These are phyloP conservation scores for Betta splendens DNA, from an alignment of 2,797 vertebrate species.

Conservation along the genomic window DNA sequence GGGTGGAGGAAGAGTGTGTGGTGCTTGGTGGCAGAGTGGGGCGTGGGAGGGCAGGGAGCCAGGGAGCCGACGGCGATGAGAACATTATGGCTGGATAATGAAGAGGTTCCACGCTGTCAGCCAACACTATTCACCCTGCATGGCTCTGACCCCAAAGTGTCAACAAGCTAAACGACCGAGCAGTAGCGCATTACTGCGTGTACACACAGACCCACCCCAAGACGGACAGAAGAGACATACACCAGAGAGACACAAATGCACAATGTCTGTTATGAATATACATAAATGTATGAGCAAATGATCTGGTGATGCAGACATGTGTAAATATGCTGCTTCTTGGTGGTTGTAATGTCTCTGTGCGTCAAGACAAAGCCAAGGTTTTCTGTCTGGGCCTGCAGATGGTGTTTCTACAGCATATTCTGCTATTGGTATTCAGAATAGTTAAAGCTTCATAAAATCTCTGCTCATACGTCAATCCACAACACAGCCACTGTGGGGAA, in stretches of 20 bases:
- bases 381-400: not conserved
- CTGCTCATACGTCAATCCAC: constrained; percentile 49
- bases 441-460: constrained; percentile 62
- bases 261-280: too few species aligned
- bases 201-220: constrained; percentile 36
- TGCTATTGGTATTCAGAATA: constrained; percentile 58
- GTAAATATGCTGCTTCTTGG: constrained; percentile 28
- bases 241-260: constrained; percentile 16
- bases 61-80: constrained; percentile 78
- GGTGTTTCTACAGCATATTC: constrained; percentile 38
- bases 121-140: constrained; percentile 81
- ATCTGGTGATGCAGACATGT: constrained; percentile 15
- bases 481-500: constrained; percentile 24
- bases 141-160: constrained; percentile 87
- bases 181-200: constrained; percentile 79
- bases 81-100: constrained; percentile 85
- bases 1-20: constrained; percentile 12
- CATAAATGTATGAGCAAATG: not conserved
- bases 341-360: not conserved
- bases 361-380: constrained; percentile 22
- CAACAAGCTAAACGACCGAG: constrained; percentile 85
- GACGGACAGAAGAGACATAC: constrained; percentile 4
- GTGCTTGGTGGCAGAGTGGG: constrained; percentile 11
- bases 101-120: constrained; percentile 87
- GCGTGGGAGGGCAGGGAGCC: constrained; percentile 17